Evolutionary conservation across 1,140 invertebrate genomes (phyloP).

Genomic region (Stratiolaelaps scimitus): DNA sequence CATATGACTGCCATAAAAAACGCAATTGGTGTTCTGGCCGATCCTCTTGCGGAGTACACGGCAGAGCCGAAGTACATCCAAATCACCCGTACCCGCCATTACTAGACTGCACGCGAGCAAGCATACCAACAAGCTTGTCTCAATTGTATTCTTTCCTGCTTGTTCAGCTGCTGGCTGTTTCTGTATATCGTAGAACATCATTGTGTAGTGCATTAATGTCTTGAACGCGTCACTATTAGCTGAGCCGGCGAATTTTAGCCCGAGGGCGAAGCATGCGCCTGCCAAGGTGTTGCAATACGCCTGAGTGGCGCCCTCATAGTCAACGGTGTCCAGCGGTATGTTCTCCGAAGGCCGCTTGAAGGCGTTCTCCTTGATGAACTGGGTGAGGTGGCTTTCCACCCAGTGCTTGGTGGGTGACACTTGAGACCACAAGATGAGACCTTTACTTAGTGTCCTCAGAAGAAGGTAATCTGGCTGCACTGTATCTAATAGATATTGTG

Average conservation of each 20-base stretch:
- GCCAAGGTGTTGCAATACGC: slow-evolving; percentile 90
- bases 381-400: slow-evolving; percentile 68
- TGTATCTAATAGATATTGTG: slow-evolving; percentile 77
- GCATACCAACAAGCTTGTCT: slow-evolving; percentile 68
- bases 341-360: slow-evolving; percentile 38
- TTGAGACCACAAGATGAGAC: slow-evolving; percentile 72
- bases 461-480: slow-evolving; percentile 84
- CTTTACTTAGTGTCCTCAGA: slow-evolving; percentile 61
- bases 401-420: slow-evolving; percentile 66
- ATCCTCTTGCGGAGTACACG: slow-evolving; percentile 60
- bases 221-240: slow-evolving; percentile 66
- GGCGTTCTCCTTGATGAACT: slow-evolving; percentile 49
- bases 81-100: slow-evolving; percentile 82
- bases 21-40: slow-evolving; percentile 43
- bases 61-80: slow-evolving; percentile 69
- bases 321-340: slow-evolving; percentile 45
- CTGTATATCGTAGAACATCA: slow-evolving; percentile 51
- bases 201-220: slow-evolving; percentile 47
- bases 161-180: slow-evolving; percentile 63
- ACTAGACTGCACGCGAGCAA: slow-evolving; percentile 62
- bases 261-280: slow-evolving; percentile 84
- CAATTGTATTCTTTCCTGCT: slow-evolving; percentile 74
- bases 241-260: slow-evolving; percentile 82
- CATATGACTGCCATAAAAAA: slow-evolving; percentile 81
- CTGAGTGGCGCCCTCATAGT: slow-evolving; percentile 89